Evolutionary conservation across 2,797 vertebrate genomes (phyloP).

Genomic region (Muscicapa comitata): DNA sequence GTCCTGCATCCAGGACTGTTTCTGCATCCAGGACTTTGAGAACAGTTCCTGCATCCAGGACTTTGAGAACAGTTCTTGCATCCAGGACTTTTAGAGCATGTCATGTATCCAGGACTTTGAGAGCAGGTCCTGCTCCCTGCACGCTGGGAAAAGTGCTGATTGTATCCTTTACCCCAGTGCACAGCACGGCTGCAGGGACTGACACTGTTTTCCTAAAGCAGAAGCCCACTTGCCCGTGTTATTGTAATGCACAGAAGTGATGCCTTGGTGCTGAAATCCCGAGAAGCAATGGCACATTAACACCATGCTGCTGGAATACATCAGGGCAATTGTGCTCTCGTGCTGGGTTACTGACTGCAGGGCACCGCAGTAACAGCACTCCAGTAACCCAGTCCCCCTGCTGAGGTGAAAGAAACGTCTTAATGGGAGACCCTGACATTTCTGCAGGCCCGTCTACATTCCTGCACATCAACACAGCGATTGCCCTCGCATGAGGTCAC

Average conservation of each 20-base stretch:
- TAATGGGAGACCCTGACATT: constrained; percentile 48
- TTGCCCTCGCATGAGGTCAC: constrained; percentile 26
- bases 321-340: background rate
- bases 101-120: too few relatives aligned
- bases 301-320: constrained; percentile 5
- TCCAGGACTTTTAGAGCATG: too few relatives aligned
- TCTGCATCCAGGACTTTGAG: background rate
- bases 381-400: background rate
- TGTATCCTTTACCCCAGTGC: background rate
- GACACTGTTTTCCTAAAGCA: background rate
- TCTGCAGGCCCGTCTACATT: constrained; percentile 49
- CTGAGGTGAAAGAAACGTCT: constrained; percentile 50
- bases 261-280: constrained; percentile 37
- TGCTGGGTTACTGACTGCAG: background rate
- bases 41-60: background rate
- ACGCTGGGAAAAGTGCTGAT: background rate
- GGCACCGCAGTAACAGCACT: background rate
- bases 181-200: background rate
- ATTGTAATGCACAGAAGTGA: background rate
- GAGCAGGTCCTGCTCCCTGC: background rate
- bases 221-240: background rate
- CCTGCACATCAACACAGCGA: constrained; percentile 35
- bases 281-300: constrained; percentile 38
- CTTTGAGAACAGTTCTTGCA: too few relatives aligned
- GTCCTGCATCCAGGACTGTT: background rate